Percentiles rank a stretch among this genome's conserved stretches.
Evolutionary conservation across 2,888 invertebrate genomes (phyloP).

Genomic region (Druceiella hillmani): DNA sequence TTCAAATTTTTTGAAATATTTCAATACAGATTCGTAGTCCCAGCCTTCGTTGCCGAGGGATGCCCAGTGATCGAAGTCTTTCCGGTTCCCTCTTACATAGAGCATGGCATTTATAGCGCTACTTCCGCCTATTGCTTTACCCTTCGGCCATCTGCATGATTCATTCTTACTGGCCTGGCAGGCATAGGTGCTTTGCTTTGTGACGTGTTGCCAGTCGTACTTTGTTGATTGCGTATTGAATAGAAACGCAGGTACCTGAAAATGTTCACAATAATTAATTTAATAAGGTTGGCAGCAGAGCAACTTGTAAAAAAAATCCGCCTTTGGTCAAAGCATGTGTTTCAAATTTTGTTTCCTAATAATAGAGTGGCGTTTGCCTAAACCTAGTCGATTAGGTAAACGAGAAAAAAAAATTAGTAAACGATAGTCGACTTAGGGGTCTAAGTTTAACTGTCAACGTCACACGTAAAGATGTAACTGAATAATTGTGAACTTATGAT

Average conservation of each 20-base stretch:
- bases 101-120: slow-evolving; percentile 58
- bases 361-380: no score
- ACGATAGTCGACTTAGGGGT: no score
- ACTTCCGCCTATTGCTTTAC: slow-evolving; percentile 59
- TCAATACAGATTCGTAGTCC: slow-evolving; percentile 44
- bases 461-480: no score
- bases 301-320: no score
- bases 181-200: slow-evolving; percentile 33
- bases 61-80: slow-evolving; percentile 54
- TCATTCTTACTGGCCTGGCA: slow-evolving; percentile 36
- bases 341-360: no score
- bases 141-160: slow-evolving; percentile 55
- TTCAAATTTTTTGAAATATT: slow-evolving; percentile 43
- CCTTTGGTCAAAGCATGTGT: no score
- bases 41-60: slow-evolving; percentile 47
- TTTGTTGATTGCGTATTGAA: slow-evolving; percentile 31
- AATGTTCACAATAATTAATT: no score
- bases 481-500: no score
- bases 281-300: no score
- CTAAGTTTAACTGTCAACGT: no score
- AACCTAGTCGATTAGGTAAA: no score
- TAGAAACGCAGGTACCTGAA: slow-evolving; percentile 35
- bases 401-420: no score
- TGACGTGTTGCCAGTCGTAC: slow-evolving; percentile 52
- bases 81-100: slow-evolving; percentile 51